Percentiles rank a stretch among this genome's conserved stretches.
Evolutionary conservation across 2,888 invertebrate species (phyloP).

Genomic region (Dryobotodes eremita): DNA sequence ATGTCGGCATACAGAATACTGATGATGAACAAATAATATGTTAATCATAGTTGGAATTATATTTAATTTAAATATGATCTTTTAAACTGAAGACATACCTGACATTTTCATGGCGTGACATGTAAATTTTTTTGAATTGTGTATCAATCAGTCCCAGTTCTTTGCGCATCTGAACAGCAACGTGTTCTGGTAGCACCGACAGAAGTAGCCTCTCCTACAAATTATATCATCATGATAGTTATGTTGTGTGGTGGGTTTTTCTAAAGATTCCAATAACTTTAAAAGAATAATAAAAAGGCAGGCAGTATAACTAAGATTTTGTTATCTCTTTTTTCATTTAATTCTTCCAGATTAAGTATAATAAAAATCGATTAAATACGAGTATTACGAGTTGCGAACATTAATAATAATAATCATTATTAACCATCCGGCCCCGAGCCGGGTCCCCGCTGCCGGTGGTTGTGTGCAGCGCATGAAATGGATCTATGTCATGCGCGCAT

Average conservation of each 20-base stretch:
- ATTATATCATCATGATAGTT: constrained; percentile 21
- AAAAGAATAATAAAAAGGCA: background rate
- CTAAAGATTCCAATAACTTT: background rate
- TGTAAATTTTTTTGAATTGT: constrained; percentile 99
- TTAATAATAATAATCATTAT: too few relatives aligned
- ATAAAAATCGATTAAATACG: background rate
- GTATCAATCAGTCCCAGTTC: constrained; percentile 97
- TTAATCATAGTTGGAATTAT: constrained; percentile 27
- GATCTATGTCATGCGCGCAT: too few relatives aligned
- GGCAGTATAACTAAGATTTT: background rate
- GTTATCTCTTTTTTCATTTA: background rate
- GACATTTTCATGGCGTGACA: constrained; percentile 99
- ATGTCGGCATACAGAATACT: constrained; percentile 99
- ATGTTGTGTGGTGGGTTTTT: background rate
- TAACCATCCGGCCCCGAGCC: too few relatives aligned
- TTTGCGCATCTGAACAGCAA: constrained; percentile 98
- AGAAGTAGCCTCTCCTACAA: constrained; percentile 96
- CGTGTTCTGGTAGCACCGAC: constrained; percentile 98
- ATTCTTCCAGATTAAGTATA: background rate
- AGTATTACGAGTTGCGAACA: background rate
- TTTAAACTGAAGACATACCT: constrained; percentile 91
- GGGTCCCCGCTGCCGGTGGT: too few relatives aligned
- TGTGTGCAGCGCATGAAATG: too few relatives aligned
- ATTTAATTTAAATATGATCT: constrained; percentile 31
- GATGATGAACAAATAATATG: constrained; percentile 74